These are phyloP conservation scores for Carabus problematicus DNA, from an alignment of 2,888 invertebrate genomes.

Conservation along the genomic window DNA sequence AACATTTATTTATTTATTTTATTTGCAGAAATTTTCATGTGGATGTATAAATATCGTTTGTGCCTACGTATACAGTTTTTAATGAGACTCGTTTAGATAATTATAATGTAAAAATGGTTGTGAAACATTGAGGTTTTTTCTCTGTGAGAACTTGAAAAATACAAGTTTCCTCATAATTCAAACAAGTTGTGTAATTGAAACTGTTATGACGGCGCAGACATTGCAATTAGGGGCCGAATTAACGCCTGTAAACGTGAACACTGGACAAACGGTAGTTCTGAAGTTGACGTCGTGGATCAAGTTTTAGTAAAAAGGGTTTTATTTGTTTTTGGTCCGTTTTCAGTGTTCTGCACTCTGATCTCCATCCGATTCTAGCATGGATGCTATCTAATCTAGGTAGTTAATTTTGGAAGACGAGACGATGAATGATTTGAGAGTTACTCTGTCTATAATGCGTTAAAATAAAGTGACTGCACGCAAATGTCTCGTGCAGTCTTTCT, in stretches of 20 bases:
- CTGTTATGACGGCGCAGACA: conserved; percentile 52
- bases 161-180: conserved; percentile 53
- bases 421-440: too few relatives aligned
- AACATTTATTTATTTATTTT: too few relatives aligned
- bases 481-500: too few relatives aligned
- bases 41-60: too few relatives aligned
- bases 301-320: conserved; percentile 31
- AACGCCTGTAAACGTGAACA: conserved; percentile 51
- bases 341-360: background rate
- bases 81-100: conserved; percentile 1
- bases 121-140: conserved; percentile 2
- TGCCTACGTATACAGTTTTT: too few relatives aligned
- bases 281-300: conserved; percentile 36
- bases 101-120: background rate
- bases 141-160: conserved; percentile 36
- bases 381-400: too few relatives aligned
- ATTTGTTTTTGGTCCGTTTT: conserved; percentile 24
- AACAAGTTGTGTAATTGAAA: conserved; percentile 54
- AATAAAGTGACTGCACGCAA: too few relatives aligned
- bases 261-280: conserved; percentile 28
- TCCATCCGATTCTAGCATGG: too few relatives aligned
- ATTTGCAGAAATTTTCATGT: too few relatives aligned
- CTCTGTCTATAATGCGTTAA: too few relatives aligned
- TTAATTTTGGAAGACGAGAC: too few relatives aligned
- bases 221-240: conserved; percentile 54